Conservation (phyloP, 2,113 vertebrate species). For the Seriola quinqueradiata region DNA sequence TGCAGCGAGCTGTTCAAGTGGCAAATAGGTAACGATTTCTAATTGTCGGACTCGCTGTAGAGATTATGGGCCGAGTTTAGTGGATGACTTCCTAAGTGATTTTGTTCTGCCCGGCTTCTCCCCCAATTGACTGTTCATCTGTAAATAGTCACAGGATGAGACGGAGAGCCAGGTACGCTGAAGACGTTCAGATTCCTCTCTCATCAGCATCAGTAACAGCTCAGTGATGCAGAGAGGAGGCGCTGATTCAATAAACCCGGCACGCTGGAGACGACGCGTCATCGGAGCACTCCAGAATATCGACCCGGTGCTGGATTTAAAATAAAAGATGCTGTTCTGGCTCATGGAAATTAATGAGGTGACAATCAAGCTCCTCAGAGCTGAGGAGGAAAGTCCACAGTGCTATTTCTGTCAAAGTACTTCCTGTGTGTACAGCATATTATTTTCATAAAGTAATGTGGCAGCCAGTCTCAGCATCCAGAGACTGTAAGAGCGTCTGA, state of each 20-base stretch:
- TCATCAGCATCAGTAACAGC: conserved; percentile 5
- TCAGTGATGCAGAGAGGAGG: conserved; percentile 40
- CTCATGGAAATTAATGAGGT: conserved; percentile 1
- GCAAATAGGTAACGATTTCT: conserved; percentile 65
- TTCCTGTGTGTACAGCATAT: conserved; percentile 25
- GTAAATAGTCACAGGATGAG: conserved; percentile 21
- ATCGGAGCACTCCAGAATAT: not conserved
- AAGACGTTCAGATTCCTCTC: not conserved
- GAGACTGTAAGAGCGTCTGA: no score
- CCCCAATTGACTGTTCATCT: conserved; percentile 35
- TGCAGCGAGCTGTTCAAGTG: conserved; percentile 40
- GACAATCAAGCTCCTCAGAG: not conserved
- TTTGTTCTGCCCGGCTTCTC: conserved; percentile 42
- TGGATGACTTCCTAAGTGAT: conserved; percentile 48
- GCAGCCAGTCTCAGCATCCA: not conserved
- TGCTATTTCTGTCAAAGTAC: conserved; percentile 19
- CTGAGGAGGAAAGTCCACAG: not conserved
- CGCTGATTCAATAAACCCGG: conserved; percentile 28
- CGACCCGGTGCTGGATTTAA: not conserved
- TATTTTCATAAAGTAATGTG: not conserved
- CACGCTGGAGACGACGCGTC: not conserved
- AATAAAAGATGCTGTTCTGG: not conserved
- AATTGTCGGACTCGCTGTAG: conserved; percentile 44
- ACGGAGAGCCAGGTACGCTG: conserved; percentile 15
- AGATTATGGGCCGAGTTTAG: conserved; percentile 28